phyloP scores from a whole-genome alignment of 2,797 vertebrate species.

The Falco rusticolus region DNA sequence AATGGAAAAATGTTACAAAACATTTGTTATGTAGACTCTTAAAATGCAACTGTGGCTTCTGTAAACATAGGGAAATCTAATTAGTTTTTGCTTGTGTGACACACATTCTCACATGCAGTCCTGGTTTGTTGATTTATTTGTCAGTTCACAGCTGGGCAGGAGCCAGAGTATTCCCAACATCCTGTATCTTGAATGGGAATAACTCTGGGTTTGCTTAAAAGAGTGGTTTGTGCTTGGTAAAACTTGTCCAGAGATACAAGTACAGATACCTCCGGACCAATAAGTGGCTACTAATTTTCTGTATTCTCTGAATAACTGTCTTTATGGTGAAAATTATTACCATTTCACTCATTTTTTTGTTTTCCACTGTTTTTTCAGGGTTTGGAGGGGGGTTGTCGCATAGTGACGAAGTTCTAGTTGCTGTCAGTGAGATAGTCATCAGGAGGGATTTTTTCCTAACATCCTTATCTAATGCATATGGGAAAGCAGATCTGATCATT shows the following conservation, averaged over 20 bases:
- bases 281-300: background rate
- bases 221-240: background rate
- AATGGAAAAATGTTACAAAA: slow-evolving; percentile 50
- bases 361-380: background rate
- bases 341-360: background rate
- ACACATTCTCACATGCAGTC: background rate
- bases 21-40: background rate
- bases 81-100: background rate
- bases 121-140: background rate
- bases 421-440: background rate
- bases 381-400: background rate
- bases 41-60: background rate
- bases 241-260: background rate
- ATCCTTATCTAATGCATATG: slow-evolving; percentile 6
- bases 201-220: background rate
- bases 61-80: background rate
- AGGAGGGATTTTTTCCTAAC: background rate
- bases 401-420: background rate
- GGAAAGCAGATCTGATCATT: slow-evolving; percentile 28
- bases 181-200: background rate
- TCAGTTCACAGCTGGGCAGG: background rate
- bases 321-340: background rate
- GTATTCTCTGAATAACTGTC: background rate
- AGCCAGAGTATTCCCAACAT: background rate
- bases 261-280: background rate